phyloP scores from a whole-genome alignment of 37 sponge, comb jelly and placozoan genomes.

The Ianthella basta region DNA sequence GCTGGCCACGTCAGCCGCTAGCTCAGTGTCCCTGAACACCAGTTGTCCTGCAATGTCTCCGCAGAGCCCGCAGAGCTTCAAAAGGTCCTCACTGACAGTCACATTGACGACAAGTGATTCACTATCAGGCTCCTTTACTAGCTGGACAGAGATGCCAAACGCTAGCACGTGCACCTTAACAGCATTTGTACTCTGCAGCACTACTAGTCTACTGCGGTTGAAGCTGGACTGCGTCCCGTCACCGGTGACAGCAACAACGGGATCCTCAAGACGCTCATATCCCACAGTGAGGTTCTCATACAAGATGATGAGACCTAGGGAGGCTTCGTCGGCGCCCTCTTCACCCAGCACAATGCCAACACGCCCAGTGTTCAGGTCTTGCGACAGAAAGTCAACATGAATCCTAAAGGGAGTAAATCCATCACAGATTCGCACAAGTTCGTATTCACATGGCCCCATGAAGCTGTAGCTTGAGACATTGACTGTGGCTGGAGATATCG shows the following conservation, averaged over 20 bases:
- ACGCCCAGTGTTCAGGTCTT: constrained; percentile 26
- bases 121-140: not conserved
- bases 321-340: not conserved
- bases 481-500: too few species aligned
- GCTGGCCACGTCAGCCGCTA: not conserved
- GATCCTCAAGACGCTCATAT: not conserved
- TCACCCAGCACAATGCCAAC: constrained; percentile 31
- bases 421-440: constrained; percentile 27
- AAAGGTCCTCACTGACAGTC: not conserved
- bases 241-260: too few species aligned
- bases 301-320: not conserved
- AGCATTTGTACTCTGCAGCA: not conserved
- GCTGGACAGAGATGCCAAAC: not conserved
- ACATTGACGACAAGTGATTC: constrained; percentile 5
- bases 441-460: constrained; percentile 55
- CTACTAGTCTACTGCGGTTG: not conserved
- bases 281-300: not conserved
- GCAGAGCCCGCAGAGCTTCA: constrained; percentile 13
- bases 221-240: not conserved
- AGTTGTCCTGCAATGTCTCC: not conserved
- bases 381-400: constrained; percentile 48
- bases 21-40: not conserved
- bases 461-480: constrained; percentile 25
- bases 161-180: not conserved
- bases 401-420: constrained; percentile 22